Conservation (phyloP, 2,888 invertebrate genomes). For the Andrena minutula region DNA sequence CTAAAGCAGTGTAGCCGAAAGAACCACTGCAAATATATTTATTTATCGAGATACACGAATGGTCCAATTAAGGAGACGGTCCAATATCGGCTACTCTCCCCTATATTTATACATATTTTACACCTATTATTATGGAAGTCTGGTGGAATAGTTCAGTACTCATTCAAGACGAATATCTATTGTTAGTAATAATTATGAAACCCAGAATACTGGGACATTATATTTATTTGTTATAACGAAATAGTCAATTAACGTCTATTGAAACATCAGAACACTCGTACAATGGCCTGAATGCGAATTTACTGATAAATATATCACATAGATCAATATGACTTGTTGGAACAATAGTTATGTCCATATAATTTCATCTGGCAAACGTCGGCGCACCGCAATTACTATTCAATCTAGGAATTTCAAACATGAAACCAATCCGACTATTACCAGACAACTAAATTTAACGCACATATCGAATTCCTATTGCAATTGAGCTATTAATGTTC, state of each 20-base stretch:
- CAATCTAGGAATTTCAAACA: conserved; percentile 25
- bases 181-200: too few relatives aligned
- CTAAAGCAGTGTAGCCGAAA: too few relatives aligned
- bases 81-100: too few relatives aligned
- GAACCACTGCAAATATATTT: too few relatives aligned
- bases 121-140: too few relatives aligned
- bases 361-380: conserved; percentile 19
- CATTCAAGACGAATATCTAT: too few relatives aligned
- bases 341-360: conserved; percentile 22
- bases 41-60: too few relatives aligned
- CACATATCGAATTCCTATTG: not conserved
- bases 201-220: not conserved
- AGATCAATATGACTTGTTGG: conserved; percentile 1
- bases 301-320: conserved; percentile 5
- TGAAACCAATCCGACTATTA: conserved; percentile 21
- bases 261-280: not conserved
- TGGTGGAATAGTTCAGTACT: too few relatives aligned
- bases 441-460: conserved; percentile 9
- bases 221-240: too few relatives aligned
- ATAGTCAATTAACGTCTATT: not conserved
- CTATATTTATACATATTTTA: too few relatives aligned
- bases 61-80: too few relatives aligned
- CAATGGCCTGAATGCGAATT: not conserved
- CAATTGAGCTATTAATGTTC: too few relatives aligned
- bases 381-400: conserved; percentile 27